These are phyloP conservation scores for Pao palembangensis DNA, from an alignment of 2,113 vertebrate species.

Conservation along the genomic window DNA sequence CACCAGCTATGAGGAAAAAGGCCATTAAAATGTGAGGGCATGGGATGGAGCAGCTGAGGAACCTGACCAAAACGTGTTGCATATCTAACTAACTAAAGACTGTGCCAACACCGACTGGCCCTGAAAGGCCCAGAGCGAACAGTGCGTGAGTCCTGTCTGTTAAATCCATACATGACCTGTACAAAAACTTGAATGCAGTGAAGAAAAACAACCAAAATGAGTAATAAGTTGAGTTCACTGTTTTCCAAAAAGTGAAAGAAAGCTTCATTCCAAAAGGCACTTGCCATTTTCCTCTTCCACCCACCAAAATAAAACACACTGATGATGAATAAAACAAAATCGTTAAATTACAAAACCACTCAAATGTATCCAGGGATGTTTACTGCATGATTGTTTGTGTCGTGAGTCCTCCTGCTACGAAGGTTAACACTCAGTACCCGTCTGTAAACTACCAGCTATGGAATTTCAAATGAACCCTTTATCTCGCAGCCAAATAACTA, in stretches of 20 bases:
- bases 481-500: slow-evolving; percentile 30
- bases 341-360: not conserved
- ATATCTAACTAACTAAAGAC: no score
- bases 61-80: no score
- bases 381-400: not conserved
- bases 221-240: no score
- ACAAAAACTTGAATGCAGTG: no score
- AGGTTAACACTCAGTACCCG: slow-evolving; percentile 47
- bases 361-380: not conserved
- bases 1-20: no score
- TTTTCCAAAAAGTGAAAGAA: slow-evolving; percentile 12
- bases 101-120: no score
- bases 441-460: slow-evolving; percentile 9
- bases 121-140: no score
- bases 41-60: slow-evolving; percentile 7
- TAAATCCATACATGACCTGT: no score
- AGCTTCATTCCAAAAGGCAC: slow-evolving; percentile 72
- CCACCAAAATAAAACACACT: slow-evolving; percentile 41
- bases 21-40: slow-evolving; percentile 17
- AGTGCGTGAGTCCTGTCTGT: no score
- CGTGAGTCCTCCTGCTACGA: slow-evolving; percentile 20
- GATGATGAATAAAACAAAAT: not conserved
- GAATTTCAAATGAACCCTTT: not conserved
- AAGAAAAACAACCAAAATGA: no score
- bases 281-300: slow-evolving; percentile 66